Evolutionary conservation across 37 sponge, comb jelly and placozoan species (phyloP).

Genomic region (Haliclona indistincta): DNA sequence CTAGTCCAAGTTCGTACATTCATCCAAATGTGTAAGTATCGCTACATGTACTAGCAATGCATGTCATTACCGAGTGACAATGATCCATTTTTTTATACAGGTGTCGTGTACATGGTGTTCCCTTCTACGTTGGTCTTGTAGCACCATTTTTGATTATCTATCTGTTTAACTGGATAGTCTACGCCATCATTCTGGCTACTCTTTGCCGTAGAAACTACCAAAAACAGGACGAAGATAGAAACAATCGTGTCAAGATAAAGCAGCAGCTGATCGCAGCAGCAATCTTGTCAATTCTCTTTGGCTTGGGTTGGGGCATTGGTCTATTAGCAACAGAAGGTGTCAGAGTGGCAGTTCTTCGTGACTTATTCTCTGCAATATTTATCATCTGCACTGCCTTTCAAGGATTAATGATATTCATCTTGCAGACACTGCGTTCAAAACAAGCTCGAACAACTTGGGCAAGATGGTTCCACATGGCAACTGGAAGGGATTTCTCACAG

Average conservation of each 20-base stretch:
- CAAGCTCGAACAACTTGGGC: slow-evolving; percentile 27
- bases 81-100: background rate
- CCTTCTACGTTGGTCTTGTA: slow-evolving; percentile 17
- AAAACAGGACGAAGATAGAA: slow-evolving; percentile 18
- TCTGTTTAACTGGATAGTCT: slow-evolving; percentile 11
- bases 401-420: slow-evolving; percentile 36
- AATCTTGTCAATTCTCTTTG: slow-evolving; percentile 33
- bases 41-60: too few relatives aligned
- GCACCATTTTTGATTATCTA: slow-evolving; percentile 13
- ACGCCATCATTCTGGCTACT: slow-evolving; percentile 1
- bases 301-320: slow-evolving; percentile 46
- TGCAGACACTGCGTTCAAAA: slow-evolving; percentile 15
- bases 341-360: background rate
- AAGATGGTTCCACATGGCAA: too few relatives aligned
- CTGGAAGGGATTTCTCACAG: too few relatives aligned
- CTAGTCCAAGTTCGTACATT: slow-evolving; percentile 14
- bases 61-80: too few relatives aligned
- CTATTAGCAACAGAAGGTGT: slow-evolving; percentile 17
- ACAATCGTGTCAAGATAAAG: background rate
- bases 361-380: slow-evolving; percentile 13
- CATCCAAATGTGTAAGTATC: slow-evolving; percentile 1
- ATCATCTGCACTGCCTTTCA: slow-evolving; percentile 17
- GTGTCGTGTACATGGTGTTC: background rate
- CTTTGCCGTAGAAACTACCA: background rate
- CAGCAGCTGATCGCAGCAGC: slow-evolving; percentile 16